These are phyloP conservation scores for Epinotia brunnichana DNA, from an alignment of 2,888 invertebrate species.

Conservation along the genomic window DNA sequence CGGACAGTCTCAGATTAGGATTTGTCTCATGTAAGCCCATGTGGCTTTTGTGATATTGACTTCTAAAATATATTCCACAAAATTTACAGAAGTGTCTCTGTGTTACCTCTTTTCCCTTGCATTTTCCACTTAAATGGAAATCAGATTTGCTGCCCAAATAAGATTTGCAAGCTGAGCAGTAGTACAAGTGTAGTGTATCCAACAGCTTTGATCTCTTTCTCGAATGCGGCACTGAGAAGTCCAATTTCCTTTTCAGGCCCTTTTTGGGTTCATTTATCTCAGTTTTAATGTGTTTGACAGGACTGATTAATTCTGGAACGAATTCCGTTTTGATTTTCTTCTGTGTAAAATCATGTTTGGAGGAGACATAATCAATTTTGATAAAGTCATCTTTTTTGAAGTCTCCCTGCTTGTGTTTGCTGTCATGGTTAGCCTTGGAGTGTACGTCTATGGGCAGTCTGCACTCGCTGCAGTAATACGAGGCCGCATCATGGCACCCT, in stretches of 20 bases:
- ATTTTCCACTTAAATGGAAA: conserved; percentile 17
- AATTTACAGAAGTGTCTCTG: conserved; percentile 48
- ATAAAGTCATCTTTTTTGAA: conserved; percentile 39
- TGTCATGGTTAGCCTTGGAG: conserved; percentile 19
- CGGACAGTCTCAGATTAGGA: conserved; percentile 48
- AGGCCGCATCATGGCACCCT: conserved; percentile 26
- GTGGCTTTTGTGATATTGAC: conserved; percentile 42
- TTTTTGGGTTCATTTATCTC: conserved; percentile 44
- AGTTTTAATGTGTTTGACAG: background rate
- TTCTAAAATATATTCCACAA: conserved; percentile 56
- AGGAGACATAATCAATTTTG: conserved; percentile 29
- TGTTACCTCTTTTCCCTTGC: background rate
- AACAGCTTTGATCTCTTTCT: background rate
- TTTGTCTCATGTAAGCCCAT: conserved; percentile 42
- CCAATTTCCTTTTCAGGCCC: conserved; percentile 43
- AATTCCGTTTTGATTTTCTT: background rate
- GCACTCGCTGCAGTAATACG: conserved; percentile 37
- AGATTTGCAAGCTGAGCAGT: conserved; percentile 49
- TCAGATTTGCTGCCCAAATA: conserved; percentile 32
- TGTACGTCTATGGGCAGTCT: conserved; percentile 19
- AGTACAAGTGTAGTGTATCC: conserved; percentile 33
- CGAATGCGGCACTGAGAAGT: conserved; percentile 1
- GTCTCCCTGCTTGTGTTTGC: conserved; percentile 28
- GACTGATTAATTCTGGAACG: background rate
- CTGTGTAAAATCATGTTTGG: background rate